Conservation (phyloP, 2,113 vertebrate species). For the Ceyx melanurus region DNA sequence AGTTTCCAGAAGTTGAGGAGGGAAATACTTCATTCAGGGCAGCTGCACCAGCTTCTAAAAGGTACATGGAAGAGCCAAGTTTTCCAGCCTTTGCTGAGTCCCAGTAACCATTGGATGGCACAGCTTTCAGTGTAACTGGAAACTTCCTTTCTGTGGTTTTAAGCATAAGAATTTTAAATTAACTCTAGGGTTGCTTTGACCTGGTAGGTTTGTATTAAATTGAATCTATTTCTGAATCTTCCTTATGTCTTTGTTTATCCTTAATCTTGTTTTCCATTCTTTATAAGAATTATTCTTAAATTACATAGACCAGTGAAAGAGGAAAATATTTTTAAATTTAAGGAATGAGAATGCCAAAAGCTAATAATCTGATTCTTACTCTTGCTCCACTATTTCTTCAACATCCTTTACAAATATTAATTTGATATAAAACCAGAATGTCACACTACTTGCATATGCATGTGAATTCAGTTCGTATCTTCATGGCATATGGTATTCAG, state of each 20-base stretch:
- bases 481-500: constrained; percentile 20
- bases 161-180: background rate
- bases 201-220: background rate
- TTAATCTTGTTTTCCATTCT: background rate
- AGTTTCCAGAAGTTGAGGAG: background rate
- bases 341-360: background rate
- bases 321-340: background rate
- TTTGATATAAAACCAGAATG: background rate
- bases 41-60: background rate
- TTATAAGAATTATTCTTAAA: background rate
- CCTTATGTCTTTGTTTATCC: background rate
- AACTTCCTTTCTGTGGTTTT: constrained; percentile 23
- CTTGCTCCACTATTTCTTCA: background rate
- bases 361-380: background rate
- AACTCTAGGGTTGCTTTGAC: background rate
- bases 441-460: background rate
- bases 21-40: background rate
- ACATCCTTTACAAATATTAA: constrained; percentile 5
- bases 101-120: background rate
- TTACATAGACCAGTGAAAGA: background rate
- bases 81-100: background rate
- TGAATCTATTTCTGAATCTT: background rate
- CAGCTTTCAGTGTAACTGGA: background rate
- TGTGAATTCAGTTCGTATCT: background rate
- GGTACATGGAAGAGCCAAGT: background rate